Percentiles rank a stretch among this genome's conserved stretches.
Evolutionary conservation across 2,113 vertebrate genomes (phyloP).

Genomic region (Dicaeum eximium): DNA sequence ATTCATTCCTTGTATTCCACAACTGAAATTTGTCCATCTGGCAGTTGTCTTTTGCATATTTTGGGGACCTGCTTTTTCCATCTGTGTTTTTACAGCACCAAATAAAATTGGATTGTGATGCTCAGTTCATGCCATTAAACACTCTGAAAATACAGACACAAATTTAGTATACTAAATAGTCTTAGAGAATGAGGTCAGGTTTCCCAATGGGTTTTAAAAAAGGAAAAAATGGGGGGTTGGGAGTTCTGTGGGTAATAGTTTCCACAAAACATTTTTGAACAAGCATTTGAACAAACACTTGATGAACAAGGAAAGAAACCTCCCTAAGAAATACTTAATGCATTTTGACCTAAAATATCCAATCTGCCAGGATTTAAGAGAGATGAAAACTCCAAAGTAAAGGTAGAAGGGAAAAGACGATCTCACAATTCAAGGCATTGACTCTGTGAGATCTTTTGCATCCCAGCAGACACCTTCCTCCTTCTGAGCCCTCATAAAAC

Average conservation of each 20-base stretch:
- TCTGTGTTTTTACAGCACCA: conserved; percentile 6
- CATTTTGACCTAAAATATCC: background rate
- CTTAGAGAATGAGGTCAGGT: background rate
- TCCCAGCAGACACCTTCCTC: background rate
- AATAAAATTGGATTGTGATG: background rate
- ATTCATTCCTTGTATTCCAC: background rate
- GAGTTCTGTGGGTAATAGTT: background rate
- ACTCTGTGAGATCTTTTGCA: background rate
- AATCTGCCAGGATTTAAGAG: background rate
- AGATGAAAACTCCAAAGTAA: background rate
- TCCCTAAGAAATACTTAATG: background rate
- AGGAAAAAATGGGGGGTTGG: background rate
- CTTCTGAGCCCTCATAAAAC: background rate
- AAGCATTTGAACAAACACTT: background rate
- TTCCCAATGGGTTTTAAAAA: background rate
- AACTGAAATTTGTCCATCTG: background rate
- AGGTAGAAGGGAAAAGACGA: background rate
- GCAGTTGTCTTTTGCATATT: background rate
- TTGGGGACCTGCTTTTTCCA: background rate
- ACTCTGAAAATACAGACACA: background rate
- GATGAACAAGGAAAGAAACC: background rate
- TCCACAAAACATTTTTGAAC: background rate
- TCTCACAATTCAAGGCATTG: background rate
- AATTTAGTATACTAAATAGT: background rate
- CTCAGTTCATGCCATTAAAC: background rate